Conservation (phyloP, 2,888 invertebrate genomes). For the Galerucella pusilla region DNA sequence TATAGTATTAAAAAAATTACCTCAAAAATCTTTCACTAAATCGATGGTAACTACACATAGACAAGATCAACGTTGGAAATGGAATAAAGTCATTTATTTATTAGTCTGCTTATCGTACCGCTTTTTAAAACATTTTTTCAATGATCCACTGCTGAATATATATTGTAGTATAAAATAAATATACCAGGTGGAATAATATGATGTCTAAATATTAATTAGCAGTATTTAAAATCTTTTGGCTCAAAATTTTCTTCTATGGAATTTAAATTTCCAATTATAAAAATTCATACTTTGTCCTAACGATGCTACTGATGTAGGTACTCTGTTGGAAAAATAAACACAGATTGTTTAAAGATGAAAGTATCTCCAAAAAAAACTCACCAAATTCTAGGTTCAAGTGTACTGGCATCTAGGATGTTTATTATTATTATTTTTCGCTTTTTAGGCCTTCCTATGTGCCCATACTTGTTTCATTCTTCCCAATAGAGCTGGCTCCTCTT, state of each 20-base stretch:
- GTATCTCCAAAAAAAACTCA: too few relatives aligned
- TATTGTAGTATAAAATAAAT: not conserved
- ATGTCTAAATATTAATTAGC: not conserved
- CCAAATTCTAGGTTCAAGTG: too few relatives aligned
- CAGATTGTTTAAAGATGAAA: too few relatives aligned
- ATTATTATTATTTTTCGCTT: too few relatives aligned
- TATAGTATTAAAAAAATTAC: not conserved
- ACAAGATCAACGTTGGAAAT: not conserved
- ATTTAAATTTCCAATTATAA: not conserved
- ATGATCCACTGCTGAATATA: not conserved
- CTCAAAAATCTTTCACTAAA: not conserved
- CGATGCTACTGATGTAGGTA: too few relatives aligned
- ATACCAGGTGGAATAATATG: not conserved
- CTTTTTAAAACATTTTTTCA: not conserved
- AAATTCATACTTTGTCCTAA: too few relatives aligned
- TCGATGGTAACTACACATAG: not conserved
- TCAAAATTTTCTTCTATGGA: not conserved
- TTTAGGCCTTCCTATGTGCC: too few relatives aligned
- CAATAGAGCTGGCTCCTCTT: too few relatives aligned
- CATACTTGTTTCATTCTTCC: too few relatives aligned
- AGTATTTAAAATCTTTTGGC: not conserved
- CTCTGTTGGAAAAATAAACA: too few relatives aligned
- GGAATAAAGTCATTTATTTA: not conserved
- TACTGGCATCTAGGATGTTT: too few relatives aligned
- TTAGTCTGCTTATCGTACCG: conserved; percentile 1